A percentile compares a stretch with the other conserved stretches of the same genome.
phyloP scores from a whole-genome alignment of 1,140 invertebrate species.

The Lepidurus packardi region DNA sequence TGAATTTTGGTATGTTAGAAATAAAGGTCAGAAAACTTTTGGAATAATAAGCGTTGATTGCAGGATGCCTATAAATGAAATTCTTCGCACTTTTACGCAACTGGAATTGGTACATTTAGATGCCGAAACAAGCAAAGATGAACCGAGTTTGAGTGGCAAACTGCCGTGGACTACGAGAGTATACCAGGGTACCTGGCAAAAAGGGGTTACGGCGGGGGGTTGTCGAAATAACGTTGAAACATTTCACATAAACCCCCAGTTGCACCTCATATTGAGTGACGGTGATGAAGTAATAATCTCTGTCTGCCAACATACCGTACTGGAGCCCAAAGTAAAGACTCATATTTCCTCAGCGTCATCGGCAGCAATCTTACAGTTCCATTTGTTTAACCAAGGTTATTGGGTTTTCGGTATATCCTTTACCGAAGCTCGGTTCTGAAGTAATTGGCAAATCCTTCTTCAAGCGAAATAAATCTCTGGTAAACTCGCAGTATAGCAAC shows the following conservation, averaged over 20 bases:
- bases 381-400: conserved; percentile 57
- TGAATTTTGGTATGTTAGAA: conserved; percentile 61
- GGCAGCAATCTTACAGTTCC: conserved; percentile 23
- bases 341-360: neutral
- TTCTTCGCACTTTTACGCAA: conserved; percentile 73
- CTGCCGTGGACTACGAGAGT: conserved; percentile 37
- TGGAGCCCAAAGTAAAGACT: conserved; percentile 71
- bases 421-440: conserved; percentile 63
- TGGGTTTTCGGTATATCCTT: conserved; percentile 81
- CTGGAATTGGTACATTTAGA: conserved; percentile 83
- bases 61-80: conserved; percentile 76
- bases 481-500: conserved; percentile 88
- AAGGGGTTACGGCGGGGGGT: conserved; percentile 81
- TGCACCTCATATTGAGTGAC: conserved; percentile 71
- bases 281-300: conserved; percentile 80
- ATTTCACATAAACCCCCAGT: conserved; percentile 88
- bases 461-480: conserved; percentile 77
- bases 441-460: conserved; percentile 69
- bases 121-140: conserved; percentile 74
- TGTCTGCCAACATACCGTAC: conserved; percentile 81
- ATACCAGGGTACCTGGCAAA: conserved; percentile 59
- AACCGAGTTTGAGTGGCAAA: conserved; percentile 70
- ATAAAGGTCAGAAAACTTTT: neutral
- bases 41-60: conserved; percentile 1
- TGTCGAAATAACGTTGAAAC: conserved; percentile 86